Conservation (phyloP, 2,888 invertebrate species). For the Bombyx huttoni region DNA sequence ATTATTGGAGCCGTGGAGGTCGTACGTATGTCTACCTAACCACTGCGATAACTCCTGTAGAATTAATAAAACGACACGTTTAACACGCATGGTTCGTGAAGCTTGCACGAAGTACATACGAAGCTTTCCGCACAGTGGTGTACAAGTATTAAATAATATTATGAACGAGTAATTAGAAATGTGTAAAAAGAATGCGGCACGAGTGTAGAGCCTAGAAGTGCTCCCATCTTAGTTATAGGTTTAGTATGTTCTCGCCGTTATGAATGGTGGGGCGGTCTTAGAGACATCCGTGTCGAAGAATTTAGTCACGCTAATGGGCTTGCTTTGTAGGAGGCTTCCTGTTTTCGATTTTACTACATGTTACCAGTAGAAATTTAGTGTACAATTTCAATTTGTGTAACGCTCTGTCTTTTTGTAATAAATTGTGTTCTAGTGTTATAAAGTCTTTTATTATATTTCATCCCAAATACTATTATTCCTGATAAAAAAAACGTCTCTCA, state of each 20-base stretch:
- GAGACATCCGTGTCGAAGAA: background rate
- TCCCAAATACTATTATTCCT: background rate
- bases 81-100: no score
- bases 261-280: background rate
- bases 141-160: no score
- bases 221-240: background rate
- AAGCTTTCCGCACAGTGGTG: no score
- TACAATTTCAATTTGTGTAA: slow-evolving; percentile 1
- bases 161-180: no score
- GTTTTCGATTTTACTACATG: background rate
- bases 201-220: background rate
- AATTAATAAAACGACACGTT: no score
- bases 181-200: background rate
- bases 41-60: no score
- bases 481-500: no score
- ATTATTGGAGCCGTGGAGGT: no score
- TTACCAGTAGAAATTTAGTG: background rate
- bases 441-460: background rate
- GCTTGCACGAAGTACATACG: no score
- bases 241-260: background rate
- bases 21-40: no score
- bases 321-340: background rate
- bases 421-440: slow-evolving; percentile 2
- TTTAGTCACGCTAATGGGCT: background rate
- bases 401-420: slow-evolving; percentile 1